Evolutionary conservation across 2,888 invertebrate genomes (phyloP).

Genomic region (Nephrotoma guestfalica): DNA sequence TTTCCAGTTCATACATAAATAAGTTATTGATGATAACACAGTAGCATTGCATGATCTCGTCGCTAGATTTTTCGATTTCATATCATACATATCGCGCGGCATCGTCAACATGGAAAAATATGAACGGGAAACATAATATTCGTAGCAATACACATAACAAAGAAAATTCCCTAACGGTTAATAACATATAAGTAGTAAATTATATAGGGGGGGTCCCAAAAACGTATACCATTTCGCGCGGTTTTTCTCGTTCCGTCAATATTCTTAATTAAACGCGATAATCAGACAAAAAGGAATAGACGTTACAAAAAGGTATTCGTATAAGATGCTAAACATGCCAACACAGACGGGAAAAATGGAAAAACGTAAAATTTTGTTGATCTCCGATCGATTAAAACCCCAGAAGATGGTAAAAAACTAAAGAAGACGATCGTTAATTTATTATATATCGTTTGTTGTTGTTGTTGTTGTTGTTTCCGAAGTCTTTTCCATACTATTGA

Average conservation of each 20-base stretch:
- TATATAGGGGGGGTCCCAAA: not conserved
- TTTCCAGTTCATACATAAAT: not conserved
- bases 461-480: not conserved
- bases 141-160: not conserved
- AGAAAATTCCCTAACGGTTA: not conserved
- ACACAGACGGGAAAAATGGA: not conserved
- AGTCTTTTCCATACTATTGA: not conserved
- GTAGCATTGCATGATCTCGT: not conserved
- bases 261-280: not conserved
- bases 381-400: not conserved
- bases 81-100: not conserved
- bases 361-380: not conserved
- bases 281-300: not conserved
- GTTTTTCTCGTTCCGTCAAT: not conserved
- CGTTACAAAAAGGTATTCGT: not conserved
- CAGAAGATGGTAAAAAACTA: not conserved
- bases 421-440: not conserved
- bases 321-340: not conserved
- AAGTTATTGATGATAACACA: not conserved
- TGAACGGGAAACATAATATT: not conserved
- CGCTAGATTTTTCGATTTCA: not conserved
- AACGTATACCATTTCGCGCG: no score
- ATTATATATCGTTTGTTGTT: not conserved
- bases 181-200: not conserved
- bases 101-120: not conserved